phyloP scores from a whole-genome alignment of 2,113 vertebrate species.

The Ursus arctos region DNA sequence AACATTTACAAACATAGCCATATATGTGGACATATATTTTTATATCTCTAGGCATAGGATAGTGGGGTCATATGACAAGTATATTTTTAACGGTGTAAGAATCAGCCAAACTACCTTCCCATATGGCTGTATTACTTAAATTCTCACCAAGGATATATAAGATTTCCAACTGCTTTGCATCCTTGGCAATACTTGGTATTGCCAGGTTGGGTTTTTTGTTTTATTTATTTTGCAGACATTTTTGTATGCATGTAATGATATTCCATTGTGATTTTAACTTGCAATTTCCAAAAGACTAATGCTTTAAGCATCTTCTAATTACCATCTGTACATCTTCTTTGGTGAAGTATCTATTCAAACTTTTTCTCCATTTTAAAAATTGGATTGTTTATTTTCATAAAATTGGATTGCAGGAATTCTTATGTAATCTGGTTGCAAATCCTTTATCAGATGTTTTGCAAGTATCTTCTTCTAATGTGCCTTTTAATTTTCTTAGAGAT shows the following conservation, averaged over 20 bases:
- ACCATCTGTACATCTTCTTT: background rate
- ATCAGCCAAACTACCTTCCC: background rate
- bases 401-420: background rate
- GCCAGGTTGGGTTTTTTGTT: background rate
- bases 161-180: background rate
- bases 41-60: background rate
- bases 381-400: background rate
- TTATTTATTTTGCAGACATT: background rate
- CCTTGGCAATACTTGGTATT: background rate
- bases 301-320: background rate
- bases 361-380: background rate
- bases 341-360: background rate
- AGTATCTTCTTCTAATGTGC: background rate
- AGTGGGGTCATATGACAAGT: background rate
- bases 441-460: background rate
- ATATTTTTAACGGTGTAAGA: background rate
- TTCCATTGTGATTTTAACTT: background rate
- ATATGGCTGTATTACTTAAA: background rate
- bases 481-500: background rate
- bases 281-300: background rate
- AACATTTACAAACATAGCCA: background rate
- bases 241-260: background rate
- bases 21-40: background rate
- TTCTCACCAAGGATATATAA: background rate
- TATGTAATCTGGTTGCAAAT: background rate